Evolutionary conservation across 2,113 vertebrate species (phyloP), one percentile per base, ranked within the genome.

Genomic region (Athene noctua): DNA sequence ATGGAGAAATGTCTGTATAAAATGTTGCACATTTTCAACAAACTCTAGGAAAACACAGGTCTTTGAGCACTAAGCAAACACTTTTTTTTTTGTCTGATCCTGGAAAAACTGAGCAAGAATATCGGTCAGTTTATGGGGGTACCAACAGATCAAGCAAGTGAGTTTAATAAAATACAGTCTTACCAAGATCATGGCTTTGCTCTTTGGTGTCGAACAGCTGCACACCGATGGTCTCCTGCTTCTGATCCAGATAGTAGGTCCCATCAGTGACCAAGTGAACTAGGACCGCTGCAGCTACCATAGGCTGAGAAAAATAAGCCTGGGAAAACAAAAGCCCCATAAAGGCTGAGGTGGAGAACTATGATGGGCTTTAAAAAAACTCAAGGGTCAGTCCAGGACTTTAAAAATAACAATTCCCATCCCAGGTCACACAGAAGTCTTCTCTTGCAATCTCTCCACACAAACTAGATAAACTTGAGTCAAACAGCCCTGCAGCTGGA

Each of bases 231-330:
- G 99, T 99, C 94, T 99, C 99, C 95, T 99, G 99, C 67, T 98
- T 99, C 96, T 99, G 99, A 94, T 99, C 99, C 26, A 98, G 97
- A 83, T 99, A 99, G 80, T 98, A 97, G 10, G 99, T 99, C 46
- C 99, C 99, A 79, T 99, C 99, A 4, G 99, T 99, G 40, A 99
- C 99, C 93, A 99, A 97, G 96, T 99, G 99, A 78, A 99, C 98
- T 34, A 99, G 98, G 54, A 99, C 99, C 32, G 99, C 99, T 2
- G 99, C 98, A 61, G 99, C 99, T 67, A 99, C 99, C 99, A 99
- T 99, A 10, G 99, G 99, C 90, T 99, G 99, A 78, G 99, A 99
- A 96, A 99, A 99, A 90, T 98, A 97, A 13, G 98, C 99, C 99
- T 99, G 97, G 74, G 96, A 94, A 73, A 75, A 94, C 86, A 89